These are phyloP conservation scores for Nemapogon koenigi DNA, from an alignment of 2,888 invertebrate species.

Conservation along the genomic window DNA sequence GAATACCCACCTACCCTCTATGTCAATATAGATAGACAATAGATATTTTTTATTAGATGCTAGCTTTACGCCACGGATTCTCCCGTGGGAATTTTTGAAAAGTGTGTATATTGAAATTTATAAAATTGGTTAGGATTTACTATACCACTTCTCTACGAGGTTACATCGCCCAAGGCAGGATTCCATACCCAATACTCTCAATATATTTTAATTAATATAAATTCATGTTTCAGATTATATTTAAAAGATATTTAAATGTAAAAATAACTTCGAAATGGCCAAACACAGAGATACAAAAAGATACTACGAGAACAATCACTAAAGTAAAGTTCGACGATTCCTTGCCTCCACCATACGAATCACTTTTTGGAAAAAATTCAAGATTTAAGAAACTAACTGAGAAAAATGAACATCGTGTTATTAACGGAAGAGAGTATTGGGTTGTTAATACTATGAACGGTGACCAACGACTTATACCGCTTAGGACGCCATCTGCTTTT, in stretches of 20 bases:
- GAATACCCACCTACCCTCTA: too few relatives aligned
- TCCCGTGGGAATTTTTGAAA: too few relatives aligned
- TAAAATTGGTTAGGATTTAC: too few relatives aligned
- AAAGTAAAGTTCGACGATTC: constrained; percentile 27
- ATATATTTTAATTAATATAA: too few relatives aligned
- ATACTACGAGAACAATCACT: background rate
- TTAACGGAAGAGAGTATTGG: constrained; percentile 82
- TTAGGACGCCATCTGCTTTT: constrained; percentile 78
- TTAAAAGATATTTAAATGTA: constrained; percentile 1
- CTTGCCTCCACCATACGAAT: constrained; percentile 73
- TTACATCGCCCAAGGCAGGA: too few relatives aligned
- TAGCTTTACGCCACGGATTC: too few relatives aligned
- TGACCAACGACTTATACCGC: constrained; percentile 72
- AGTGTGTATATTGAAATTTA: too few relatives aligned
- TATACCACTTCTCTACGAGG: too few relatives aligned
- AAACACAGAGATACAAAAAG: too few relatives aligned
- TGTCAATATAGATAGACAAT: too few relatives aligned
- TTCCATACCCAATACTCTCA: too few relatives aligned
- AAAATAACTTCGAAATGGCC: background rate
- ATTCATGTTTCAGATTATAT: constrained; percentile 5
- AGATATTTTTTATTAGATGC: too few relatives aligned
- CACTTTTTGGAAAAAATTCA: constrained; percentile 54
- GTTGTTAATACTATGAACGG: constrained; percentile 68
- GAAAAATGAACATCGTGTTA: constrained; percentile 55
- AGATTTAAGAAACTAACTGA: constrained; percentile 25